Evolutionary conservation across 1,140 invertebrate species (phyloP).

Genomic region (Chymomyza costata): DNA sequence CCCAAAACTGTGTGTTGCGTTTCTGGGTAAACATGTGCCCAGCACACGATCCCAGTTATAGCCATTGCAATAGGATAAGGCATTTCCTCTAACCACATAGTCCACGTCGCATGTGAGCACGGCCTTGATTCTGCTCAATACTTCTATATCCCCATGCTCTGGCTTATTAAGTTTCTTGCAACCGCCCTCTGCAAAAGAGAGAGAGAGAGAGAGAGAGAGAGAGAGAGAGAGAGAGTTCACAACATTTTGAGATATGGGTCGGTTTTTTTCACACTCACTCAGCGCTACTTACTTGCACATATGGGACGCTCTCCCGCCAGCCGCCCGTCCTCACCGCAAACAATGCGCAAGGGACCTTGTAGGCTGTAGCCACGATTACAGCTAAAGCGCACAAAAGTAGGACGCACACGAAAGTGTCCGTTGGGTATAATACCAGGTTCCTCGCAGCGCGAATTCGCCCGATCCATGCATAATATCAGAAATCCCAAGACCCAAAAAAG

Average conservation of each 20-base stretch:
- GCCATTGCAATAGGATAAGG: slow-evolving; percentile 50
- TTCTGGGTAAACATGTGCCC: slow-evolving; percentile 48
- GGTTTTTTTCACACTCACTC: neutral
- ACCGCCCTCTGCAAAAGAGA: slow-evolving; percentile 28
- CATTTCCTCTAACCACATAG: slow-evolving; percentile 49
- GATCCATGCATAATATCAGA: too few relatives aligned
- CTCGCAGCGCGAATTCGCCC: slow-evolving; percentile 17
- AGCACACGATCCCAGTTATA: slow-evolving; percentile 50
- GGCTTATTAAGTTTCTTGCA: slow-evolving; percentile 6
- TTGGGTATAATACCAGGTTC: slow-evolving; percentile 3
- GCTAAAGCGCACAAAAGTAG: slow-evolving; percentile 12
- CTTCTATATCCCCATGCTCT: slow-evolving; percentile 21
- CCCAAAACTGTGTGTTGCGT: slow-evolving; percentile 26
- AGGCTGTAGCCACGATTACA: slow-evolving; percentile 17
- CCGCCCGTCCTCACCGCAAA: slow-evolving; percentile 14
- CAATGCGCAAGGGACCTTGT: neutral
- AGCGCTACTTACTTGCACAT: slow-evolving; percentile 50
- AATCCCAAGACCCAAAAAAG: neutral
- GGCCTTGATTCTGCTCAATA: slow-evolving; percentile 1
- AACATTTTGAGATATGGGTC: neutral
- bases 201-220: neutral
- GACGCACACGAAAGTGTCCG: neutral
- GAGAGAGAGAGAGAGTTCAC: neutral
- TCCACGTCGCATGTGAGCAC: slow-evolving; percentile 38
- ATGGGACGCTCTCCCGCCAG: slow-evolving; percentile 30